Evolutionary conservation across 1,140 invertebrate species (phyloP), one percentile per base, ranked within the genome.

Genomic region (Drosophila serrata): DNA sequence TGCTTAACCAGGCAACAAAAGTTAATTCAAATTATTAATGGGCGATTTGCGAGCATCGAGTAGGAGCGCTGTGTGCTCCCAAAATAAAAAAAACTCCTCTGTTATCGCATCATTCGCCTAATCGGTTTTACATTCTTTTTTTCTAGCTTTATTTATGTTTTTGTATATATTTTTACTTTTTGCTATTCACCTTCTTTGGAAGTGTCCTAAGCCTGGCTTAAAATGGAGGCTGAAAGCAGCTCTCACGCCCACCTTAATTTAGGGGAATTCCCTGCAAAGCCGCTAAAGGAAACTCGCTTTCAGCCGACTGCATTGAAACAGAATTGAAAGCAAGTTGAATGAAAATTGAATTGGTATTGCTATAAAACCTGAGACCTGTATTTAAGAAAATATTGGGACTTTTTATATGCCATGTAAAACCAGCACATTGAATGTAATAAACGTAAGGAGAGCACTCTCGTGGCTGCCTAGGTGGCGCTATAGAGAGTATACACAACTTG

Each of bases 11-110:
- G 61, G 62, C 61, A 67, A 67, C 61, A 75, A 67, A 77, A 60
- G 55, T 75, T 77, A 76, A 77, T 77, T 77, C 75, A 76, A 77
- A 77, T 77, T 77, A 77, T 77, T 77, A 76, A 77, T 77, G 75
- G 75, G 22, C 75, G 75, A 77, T 77, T 77, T 68, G 74, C 69
- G 69, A 76, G 58, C 69, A 75, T 48, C 40, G 59, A 73, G 58
- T 51, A 64, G 22, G 22, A 8, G 43, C 6, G 12, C 59, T 45
- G 69, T 53, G 69, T 55, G 68, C 46, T 51, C 48, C 40, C 27
- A 74, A 69, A 51, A 53, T 65, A 72, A 69, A 51, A 53, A 75
- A 72, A 60, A 45, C 24, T 57, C 63, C 51, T 22, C 51, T 75
- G 61, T 67, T 62, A 75, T 76, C 72, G 60, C 74, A 65, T 76